phyloP scores from a whole-genome alignment of 2,113 vertebrate species.

The Emydocephalus ijimae region DNA sequence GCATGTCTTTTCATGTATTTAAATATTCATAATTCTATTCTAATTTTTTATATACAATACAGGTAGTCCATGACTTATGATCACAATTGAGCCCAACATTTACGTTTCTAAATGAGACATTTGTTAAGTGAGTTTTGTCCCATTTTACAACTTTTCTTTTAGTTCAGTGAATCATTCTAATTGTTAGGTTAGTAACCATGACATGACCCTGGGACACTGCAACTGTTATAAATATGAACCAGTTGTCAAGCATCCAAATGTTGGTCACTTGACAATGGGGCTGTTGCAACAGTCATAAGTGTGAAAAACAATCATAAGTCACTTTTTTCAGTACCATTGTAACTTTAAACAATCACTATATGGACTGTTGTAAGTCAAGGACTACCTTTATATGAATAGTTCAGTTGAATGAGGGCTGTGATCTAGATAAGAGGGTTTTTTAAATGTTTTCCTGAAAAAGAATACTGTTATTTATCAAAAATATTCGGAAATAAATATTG shows the following conservation, averaged over 20 bases:
- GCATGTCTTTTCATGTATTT: not conserved
- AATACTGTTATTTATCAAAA: not conserved
- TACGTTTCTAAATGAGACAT: not conserved
- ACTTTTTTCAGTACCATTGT: not conserved
- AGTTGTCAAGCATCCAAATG: not conserved
- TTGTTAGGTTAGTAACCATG: not conserved
- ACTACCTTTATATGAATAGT: not conserved
- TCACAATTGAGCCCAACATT: not conserved
- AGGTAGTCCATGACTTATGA: not conserved
- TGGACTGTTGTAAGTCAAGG: not conserved
- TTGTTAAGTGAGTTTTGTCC: not conserved
- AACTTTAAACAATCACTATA: not conserved
- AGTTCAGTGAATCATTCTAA: not conserved
- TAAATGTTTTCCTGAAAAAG: not conserved
- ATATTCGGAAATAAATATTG: not conserved
- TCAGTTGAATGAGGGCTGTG: not conserved
- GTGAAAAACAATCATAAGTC: not conserved
- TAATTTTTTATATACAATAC: not conserved
- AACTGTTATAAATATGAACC: not conserved
- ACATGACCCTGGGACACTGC: not conserved
- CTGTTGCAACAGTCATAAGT: not conserved
- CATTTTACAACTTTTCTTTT: not conserved
- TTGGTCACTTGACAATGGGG: not conserved
- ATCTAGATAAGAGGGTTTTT: not conserved
- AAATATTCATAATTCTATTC: not conserved